Percentiles rank a stretch among this genome's conserved stretches.
Conservation (phyloP, 2,888 invertebrate genomes). For the Stratiomys singularior region DNA sequence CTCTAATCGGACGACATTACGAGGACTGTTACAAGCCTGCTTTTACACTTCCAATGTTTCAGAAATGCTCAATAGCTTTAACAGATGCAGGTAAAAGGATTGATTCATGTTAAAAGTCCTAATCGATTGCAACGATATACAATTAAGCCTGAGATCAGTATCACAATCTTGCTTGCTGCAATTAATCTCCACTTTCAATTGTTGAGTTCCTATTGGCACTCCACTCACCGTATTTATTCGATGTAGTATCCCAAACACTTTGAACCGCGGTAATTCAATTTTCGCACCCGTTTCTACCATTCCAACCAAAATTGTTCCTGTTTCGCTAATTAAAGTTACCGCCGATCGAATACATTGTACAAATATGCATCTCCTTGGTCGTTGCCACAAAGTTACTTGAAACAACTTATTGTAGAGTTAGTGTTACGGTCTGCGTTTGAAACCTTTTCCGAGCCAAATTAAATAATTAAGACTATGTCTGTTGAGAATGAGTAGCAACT, state of each 20-base stretch:
- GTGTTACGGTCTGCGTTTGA: too few species aligned
- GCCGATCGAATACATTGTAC: background rate
- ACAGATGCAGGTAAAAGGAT: background rate
- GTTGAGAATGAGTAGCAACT: background rate
- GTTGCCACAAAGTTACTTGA: background rate
- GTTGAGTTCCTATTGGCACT: too few species aligned
- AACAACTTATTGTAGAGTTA: too few species aligned
- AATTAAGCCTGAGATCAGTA: too few species aligned
- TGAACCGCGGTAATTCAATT: too few species aligned
- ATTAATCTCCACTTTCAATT: too few species aligned
- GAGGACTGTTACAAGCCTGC: background rate
- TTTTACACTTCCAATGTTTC: background rate
- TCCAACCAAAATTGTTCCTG: background rate
- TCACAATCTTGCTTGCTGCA: too few species aligned
- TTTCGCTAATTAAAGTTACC: background rate
- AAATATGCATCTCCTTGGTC: background rate
- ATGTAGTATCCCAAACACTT: too few species aligned
- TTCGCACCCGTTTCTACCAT: too few species aligned
- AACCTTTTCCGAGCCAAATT: background rate
- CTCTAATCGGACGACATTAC: constrained; percentile 45
- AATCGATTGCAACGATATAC: too few species aligned
- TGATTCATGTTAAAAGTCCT: background rate
- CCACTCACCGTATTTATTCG: too few species aligned
- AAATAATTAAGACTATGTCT: background rate
- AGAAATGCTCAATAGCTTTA: background rate